Conservation (phyloP, 1,140 invertebrate species). For the Drosophila sucinea region DNA sequence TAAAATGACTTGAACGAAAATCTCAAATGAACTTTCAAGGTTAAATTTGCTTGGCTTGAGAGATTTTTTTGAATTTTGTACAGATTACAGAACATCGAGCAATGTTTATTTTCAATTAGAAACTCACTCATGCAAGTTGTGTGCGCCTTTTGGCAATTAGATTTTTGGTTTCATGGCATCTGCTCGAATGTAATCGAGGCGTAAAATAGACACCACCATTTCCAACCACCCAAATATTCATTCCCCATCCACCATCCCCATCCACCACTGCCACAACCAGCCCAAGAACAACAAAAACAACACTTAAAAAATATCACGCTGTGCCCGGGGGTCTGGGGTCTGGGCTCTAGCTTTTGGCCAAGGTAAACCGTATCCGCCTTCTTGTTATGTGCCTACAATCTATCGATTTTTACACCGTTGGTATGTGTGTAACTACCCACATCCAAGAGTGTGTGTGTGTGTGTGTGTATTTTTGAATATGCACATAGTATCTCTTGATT, state of each 20-base stretch:
- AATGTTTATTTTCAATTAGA: conserved; percentile 79
- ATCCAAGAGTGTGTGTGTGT: conserved; percentile 13
- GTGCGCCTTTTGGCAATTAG: conserved; percentile 75
- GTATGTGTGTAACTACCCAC: conserved; percentile 25
- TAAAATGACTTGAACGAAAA: not conserved
- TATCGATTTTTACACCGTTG: conserved; percentile 66
- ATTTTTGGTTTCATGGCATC: conserved; percentile 67
- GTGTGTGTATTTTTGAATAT: conserved; percentile 41
- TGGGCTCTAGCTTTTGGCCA: conserved; percentile 50
- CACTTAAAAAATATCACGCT: conserved; percentile 76
- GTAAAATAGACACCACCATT: conserved; percentile 62
- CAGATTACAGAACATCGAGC: conserved; percentile 33
- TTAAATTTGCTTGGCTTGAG: conserved; percentile 23
- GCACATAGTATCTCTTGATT: conserved; percentile 18
- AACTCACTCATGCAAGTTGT: conserved; percentile 47
- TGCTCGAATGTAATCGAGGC: conserved; percentile 66
- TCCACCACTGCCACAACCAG: conserved; percentile 8
- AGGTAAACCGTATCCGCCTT: conserved; percentile 57
- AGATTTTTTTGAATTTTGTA: conserved; percentile 19
- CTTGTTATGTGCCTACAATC: conserved; percentile 65
- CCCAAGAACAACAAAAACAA: conserved; percentile 49
- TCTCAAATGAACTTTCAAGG: conserved; percentile 11
- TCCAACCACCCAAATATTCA: conserved; percentile 26
- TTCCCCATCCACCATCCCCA: conserved; percentile 38
- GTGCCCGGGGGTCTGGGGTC: conserved; percentile 50